Evolutionary conservation across 1,140 invertebrate species (phyloP), one percentile per base, ranked within the genome.

Genomic region (Macrostomum lignano): DNA sequence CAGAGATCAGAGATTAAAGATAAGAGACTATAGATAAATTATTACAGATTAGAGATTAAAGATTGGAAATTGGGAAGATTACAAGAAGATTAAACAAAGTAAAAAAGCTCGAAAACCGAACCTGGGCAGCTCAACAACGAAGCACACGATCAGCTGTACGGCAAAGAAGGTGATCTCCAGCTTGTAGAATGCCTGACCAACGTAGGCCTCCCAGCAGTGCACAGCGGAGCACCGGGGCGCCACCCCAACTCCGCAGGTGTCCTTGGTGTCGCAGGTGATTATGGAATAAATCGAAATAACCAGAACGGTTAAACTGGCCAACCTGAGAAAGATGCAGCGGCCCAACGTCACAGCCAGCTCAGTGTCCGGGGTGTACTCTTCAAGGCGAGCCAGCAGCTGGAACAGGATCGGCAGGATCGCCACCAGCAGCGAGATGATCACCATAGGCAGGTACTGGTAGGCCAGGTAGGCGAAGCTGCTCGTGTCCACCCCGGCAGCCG

Each of bases 81-180:
- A n/a, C n/a, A n/a, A n/a, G n/a, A n/a, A n/a, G n/a, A n/a, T n/a
- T n/a, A n/a, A n/a, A n/a, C n/a, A n/a, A n/a, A n/a, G n/a, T n/a
- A n/a, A n/a, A n/a, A n/a, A n/a, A n/a, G n/a, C n/a, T n/a, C n/a
- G n/a, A n/a, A n/a, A n/a, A n/a, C n/a, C n/a, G n/a, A n/a, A n/a
- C 25, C 72, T 53, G 0, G 71, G 68, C 35, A 73, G 65, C 45
- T 76, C 74, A 1, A 77, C 50, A 9, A 74, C 54, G 47, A 77
- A 71, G 5, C 72, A 73, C 7, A 72, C 63, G 0, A 70, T 46
- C 17, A 74, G 59, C 42, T 0, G 67, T 59, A n/a, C n/a, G n/a
- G n/a, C n/a, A n/a, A n/a, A n/a, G n/a, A n/a, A n/a, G n/a, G n/a
- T n/a, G n/a, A n/a, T n/a, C n/a, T n/a, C n/a, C n/a, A n/a, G n/a